Evolutionary conservation across 2,113 vertebrate genomes (phyloP), one percentile per base, ranked within the genome.

Genomic region (Pelvicachromis taeniatus): DNA sequence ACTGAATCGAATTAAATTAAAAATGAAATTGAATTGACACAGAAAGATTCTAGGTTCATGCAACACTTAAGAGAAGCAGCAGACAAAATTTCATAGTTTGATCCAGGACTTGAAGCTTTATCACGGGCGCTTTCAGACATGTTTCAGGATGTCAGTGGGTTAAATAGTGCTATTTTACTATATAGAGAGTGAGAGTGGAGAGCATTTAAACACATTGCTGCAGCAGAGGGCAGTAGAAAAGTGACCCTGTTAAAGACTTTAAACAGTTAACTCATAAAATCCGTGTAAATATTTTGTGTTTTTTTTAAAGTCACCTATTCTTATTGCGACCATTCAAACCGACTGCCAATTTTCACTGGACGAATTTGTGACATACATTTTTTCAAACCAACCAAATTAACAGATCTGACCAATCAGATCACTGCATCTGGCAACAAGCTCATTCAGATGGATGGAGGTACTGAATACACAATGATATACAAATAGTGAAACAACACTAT

Each of bases 311-410:
- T 63, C 59, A n/a, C 31, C 17, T 1, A 7, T 61, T 61, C 17
- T 35, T 33, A 61, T 11, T 0, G 3, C 2, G 2, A 61, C 58
- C 33, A 17, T 61, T 61, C 5, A 33, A 9, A 0, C 31, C 19
- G 31, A 61, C 31, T 61, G 31, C 17, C 58, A 35, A 61, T 35
- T 61, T 61, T 61, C 3, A n/a, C 58, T 61, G 4, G 4, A 38
- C 31, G 31, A 35, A 35, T 35, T 63, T 63, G 0, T n/a, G 58
- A 61, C 16, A 33, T 0, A 33, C n/a, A 35, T 35, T 35, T 12
- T 35, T 63, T 63, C 3, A 63, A 63, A 63, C 59, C 31, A 35
- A 35, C 6, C 31, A 63, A 35, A 35, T 35, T n/a, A 63, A 35
- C 59, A 63, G 29, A 61, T 19, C 16, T 61, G 29, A 1, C 58